These are phyloP conservation scores for Axea sp. DNA, from an alignment of 2,888 invertebrate genomes.

Conservation along the genomic window DNA sequence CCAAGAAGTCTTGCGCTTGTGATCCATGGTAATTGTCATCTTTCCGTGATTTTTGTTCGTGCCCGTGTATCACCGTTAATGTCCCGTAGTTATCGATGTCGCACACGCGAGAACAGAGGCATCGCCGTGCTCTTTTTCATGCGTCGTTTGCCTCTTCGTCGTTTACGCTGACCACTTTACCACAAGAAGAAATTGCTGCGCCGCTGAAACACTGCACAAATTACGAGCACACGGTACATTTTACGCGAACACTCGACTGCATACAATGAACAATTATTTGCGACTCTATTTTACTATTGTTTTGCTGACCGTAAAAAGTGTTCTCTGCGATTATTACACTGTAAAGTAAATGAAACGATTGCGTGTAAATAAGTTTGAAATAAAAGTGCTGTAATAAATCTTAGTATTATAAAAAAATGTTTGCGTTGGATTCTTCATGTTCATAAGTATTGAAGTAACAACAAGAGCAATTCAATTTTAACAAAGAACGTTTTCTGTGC, in stretches of 20 bases:
- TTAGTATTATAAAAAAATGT: no score
- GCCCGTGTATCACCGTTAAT: slow-evolving; percentile 53
- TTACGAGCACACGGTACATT: slow-evolving; percentile 56
- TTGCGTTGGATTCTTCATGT: no score
- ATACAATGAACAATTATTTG: slow-evolving; percentile 42
- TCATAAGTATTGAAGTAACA: no score
- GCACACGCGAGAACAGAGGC: slow-evolving; percentile 60
- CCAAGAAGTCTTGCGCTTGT: slow-evolving; percentile 81
- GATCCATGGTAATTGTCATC: slow-evolving; percentile 80
- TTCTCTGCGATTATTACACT: slow-evolving; percentile 10
- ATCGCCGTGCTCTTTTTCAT: slow-evolving; percentile 54
- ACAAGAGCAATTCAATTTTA: no score
- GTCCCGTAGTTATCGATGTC: slow-evolving; percentile 61
- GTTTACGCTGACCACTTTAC: slow-evolving; percentile 46
- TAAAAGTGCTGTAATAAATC: no score
- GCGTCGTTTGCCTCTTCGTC: slow-evolving; percentile 29
- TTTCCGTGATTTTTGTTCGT: slow-evolving; percentile 43
- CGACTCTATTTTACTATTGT: slow-evolving; percentile 37
- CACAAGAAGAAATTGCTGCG: slow-evolving; percentile 50
- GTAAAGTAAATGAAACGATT: slow-evolving; percentile 25
- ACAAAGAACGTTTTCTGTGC: no score
- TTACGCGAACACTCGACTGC: slow-evolving; percentile 45
- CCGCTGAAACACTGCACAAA: slow-evolving; percentile 58
- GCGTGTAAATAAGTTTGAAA: no score
- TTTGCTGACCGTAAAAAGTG: slow-evolving; percentile 1